Percentiles rank a stretch among this genome's conserved stretches.
phyloP scores from a whole-genome alignment of 2,888 invertebrate species.

The Drosophila tanythrix region DNA sequence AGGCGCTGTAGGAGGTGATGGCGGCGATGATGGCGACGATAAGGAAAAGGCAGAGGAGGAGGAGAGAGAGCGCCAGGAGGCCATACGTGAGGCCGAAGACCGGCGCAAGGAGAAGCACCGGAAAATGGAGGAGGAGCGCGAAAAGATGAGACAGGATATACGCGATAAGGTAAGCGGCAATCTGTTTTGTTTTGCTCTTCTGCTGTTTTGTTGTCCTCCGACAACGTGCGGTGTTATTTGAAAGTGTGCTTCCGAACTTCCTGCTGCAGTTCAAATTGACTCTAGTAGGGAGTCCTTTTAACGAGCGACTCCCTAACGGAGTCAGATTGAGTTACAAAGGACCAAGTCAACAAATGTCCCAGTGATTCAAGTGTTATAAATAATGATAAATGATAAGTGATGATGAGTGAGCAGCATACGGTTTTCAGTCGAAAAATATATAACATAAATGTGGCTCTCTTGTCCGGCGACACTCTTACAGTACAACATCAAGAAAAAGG shows the following conservation, averaged over 20 bases:
- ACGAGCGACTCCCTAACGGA: constrained; percentile 98
- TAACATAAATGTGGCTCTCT: constrained; percentile 11
- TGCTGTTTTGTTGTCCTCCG: not conserved
- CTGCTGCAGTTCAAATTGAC: constrained; percentile 96
- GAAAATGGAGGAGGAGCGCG: constrained; percentile 99
- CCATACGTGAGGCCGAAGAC: constrained; percentile 98
- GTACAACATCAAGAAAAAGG: constrained; percentile 99
- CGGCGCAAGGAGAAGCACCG: constrained; percentile 99
- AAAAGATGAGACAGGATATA: constrained; percentile 99
- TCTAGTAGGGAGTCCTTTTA: constrained; percentile 98
- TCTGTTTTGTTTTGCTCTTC: not conserved
- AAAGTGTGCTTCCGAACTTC: constrained; percentile 37
- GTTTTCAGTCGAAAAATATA: not conserved
- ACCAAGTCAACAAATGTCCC: constrained; percentile 86
- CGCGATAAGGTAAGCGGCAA: constrained; percentile 95
- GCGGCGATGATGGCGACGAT: constrained; percentile 96
- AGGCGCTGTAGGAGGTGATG: constrained; percentile 96
- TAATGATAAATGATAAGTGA: constrained; percentile 19
- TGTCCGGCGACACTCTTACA: constrained; percentile 85
- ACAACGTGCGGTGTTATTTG: constrained; percentile 15
- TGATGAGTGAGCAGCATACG: constrained; percentile 5
- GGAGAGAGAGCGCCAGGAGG: constrained; percentile 98
- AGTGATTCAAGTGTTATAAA: constrained; percentile 27
- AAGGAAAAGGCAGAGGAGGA: constrained; percentile 99
- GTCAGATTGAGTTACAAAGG: constrained; percentile 97